phyloP scores from a whole-genome alignment of 2,888 invertebrate genomes.

The Buathra laborator region DNA sequence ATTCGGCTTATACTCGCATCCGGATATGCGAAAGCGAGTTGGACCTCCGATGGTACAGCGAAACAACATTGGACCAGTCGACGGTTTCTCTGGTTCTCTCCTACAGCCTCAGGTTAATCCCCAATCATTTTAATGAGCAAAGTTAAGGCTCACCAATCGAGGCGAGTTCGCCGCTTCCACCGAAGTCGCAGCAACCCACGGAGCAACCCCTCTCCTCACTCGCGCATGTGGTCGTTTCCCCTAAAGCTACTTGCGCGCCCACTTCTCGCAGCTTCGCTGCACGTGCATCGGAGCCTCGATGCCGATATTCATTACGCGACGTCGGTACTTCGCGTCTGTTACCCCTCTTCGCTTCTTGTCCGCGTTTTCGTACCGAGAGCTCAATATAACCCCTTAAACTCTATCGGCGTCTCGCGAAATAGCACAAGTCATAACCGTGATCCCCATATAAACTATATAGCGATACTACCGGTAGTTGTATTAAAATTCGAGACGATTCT shows the following conservation, averaged over 20 bases:
- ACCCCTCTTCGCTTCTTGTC: constrained; percentile 31
- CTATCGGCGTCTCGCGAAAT: neutral
- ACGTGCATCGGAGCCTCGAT: constrained; percentile 38
- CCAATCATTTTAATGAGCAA: constrained; percentile 72
- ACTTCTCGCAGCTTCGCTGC: constrained; percentile 8
- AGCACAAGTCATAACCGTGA: neutral
- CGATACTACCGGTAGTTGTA: too few species aligned
- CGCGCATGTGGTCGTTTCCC: constrained; percentile 11
- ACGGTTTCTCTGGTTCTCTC: constrained; percentile 1
- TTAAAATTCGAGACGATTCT: too few species aligned
- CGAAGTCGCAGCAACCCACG: constrained; percentile 12
- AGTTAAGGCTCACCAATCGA: constrained; percentile 69
- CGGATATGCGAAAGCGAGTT: constrained; percentile 13
- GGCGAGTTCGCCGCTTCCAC: constrained; percentile 20
- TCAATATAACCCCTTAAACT: neutral
- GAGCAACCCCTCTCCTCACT: constrained; percentile 11
- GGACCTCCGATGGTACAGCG: neutral
- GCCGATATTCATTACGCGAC: constrained; percentile 74
- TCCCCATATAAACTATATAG: neutral
- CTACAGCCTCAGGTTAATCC: constrained; percentile 67
- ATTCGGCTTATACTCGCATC: constrained; percentile 54
- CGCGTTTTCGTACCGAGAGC: neutral
- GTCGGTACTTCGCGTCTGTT: neutral
- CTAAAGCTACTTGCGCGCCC: constrained; percentile 21
- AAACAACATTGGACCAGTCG: neutral